Evolutionary conservation across 2,113 vertebrate genomes (phyloP), one percentile per base, ranked within the genome.

Genomic region (Tragulus kanchil): DNA sequence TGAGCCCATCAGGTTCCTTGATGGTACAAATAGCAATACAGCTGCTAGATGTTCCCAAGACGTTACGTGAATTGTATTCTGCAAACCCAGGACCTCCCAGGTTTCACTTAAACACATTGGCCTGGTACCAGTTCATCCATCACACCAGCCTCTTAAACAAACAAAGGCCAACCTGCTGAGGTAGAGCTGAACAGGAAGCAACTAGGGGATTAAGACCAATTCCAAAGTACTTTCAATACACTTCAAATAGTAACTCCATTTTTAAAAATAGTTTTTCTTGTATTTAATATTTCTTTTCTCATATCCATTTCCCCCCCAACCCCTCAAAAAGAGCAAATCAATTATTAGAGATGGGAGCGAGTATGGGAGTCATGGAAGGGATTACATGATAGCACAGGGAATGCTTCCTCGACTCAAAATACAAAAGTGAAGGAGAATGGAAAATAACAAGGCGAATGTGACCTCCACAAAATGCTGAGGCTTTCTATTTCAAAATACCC

Each of bases 51-150:
- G 26, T 45, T 61, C 69, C 93, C 59, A 97, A 85, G 65, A 78
- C 89, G 92, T 93, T 59, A 45, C 64, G 84, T 65, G 64, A 97
- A 96, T 97, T 94, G 45, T 97, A 65, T 67, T 97, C 73, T 82
- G 71, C 75, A 96, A 61, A 96, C 92, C 48, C 92, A 96, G 54
- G 71, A 64, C 94, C 67, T 54, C 56, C 83, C 94, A 93, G 93
- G 59, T 91, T 97, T 97, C 82, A 96, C 93, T 94, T 75, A 89
- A 87, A 94, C 85, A 93, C 14, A 56, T 82, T 97, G 91, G 90
- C 91, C 67, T 89, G 67, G 50, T n/a, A 86, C 52, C 86, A 96
- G 92, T 59, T 96, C 95, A 94, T 95, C 93, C 10, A 95, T 83
- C 77, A 88, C 5, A 36, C 71, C 78, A 71, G 28, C 26, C 59